phyloP scores from a whole-genome alignment of 2,113 vertebrate species.

The Boleophthalmus pectinirostris region DNA sequence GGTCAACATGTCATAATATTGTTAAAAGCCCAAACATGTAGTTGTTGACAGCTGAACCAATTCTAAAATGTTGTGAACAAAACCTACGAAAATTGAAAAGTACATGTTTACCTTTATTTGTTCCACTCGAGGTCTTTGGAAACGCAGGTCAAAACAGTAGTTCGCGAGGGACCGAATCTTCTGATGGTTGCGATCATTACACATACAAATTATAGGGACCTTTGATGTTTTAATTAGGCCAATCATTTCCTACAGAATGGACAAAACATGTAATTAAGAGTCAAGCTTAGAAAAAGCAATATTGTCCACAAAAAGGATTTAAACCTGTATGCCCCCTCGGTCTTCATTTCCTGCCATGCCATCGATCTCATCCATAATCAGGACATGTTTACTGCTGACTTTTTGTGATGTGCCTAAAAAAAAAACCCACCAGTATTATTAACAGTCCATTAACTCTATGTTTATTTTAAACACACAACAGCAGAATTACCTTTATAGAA shows the following conservation, averaged over 20 bases:
- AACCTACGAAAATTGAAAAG: background rate
- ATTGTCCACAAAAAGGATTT: background rate
- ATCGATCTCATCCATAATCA: slow-evolving; percentile 98
- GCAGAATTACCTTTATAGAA: slow-evolving; percentile 84
- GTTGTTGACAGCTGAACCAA: background rate
- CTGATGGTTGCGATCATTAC: slow-evolving; percentile 94
- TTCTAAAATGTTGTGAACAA: background rate
- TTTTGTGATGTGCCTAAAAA: slow-evolving; percentile 81
- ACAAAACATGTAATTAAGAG: background rate
- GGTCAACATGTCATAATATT: background rate
- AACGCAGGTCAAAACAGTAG: slow-evolving; percentile 95
- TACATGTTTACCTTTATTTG: slow-evolving; percentile 90
- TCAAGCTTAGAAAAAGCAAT: background rate
- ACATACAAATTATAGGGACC: slow-evolving; percentile 98
- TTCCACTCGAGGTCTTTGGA: slow-evolving; percentile 92
- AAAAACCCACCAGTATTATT: background rate
- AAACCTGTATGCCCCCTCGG: slow-evolving; percentile 95
- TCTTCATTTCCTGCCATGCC: slow-evolving; percentile 98
- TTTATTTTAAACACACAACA: background rate
- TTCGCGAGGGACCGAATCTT: slow-evolving; percentile 95
- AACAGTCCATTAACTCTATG: background rate
- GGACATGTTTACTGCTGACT: slow-evolving; percentile 84
- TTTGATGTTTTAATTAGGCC: slow-evolving; percentile 88
- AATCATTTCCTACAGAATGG: slow-evolving; percentile 86
- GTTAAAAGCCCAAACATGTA: background rate